Conservation (phyloP, 2,113 vertebrate species). For the Columbina picui region DNA sequence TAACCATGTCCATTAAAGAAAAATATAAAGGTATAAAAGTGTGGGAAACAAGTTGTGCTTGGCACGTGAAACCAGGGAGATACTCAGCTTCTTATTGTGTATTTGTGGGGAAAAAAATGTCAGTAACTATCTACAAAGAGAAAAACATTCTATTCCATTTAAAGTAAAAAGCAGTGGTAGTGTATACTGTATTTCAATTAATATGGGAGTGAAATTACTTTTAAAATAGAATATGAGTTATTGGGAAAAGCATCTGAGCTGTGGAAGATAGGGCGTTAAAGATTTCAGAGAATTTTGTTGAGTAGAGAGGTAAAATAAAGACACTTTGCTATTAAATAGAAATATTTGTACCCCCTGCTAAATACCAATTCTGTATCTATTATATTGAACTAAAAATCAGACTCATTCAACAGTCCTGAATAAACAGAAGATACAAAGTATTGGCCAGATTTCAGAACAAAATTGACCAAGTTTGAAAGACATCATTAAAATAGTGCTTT, state of each 20-base stretch:
- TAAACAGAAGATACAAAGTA: background rate
- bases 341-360: background rate
- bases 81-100: background rate
- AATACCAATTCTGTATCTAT: background rate
- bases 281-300: background rate
- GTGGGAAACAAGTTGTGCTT: background rate
- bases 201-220: background rate
- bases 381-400: background rate
- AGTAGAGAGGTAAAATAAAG: background rate
- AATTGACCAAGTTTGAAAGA: background rate
- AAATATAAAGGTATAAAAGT: background rate
- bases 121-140: background rate
- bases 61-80: background rate
- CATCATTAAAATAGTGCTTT: background rate
- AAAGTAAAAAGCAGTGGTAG: background rate
- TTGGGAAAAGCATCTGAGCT: background rate
- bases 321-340: background rate
- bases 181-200: background rate
- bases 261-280: background rate
- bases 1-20: background rate
- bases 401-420: background rate
- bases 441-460: background rate
- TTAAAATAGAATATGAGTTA: background rate
- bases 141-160: background rate
- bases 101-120: background rate